A percentile compares a stretch with the other conserved stretches of the same genome.
These are phyloP conservation scores for Hybos culiciformis DNA, from an alignment of 2,888 invertebrate species.

Conservation along the genomic window DNA sequence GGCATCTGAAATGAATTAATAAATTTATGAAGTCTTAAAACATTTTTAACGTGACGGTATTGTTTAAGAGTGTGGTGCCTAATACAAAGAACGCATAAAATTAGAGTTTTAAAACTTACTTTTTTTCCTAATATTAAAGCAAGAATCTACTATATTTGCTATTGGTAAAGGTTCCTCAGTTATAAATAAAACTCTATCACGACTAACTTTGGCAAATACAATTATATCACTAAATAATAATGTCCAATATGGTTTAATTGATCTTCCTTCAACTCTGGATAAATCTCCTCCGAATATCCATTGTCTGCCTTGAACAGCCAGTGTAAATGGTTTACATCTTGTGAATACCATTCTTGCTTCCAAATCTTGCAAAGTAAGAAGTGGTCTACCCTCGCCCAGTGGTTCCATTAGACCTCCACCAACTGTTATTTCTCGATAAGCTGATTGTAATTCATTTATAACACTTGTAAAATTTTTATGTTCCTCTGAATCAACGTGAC, in stretches of 20 bases:
- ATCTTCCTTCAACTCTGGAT: conserved; percentile 67
- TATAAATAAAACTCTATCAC: conserved; percentile 74
- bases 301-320: conserved; percentile 70
- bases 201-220: conserved; percentile 71
- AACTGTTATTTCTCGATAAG: conserved; percentile 70
- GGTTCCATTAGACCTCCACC: conserved; percentile 78
- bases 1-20: conserved; percentile 43
- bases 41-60: background rate
- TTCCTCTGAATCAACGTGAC: conserved; percentile 35
- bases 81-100: background rate
- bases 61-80: background rate
- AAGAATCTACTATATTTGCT: conserved; percentile 64
- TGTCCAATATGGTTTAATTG: conserved; percentile 73
- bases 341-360: conserved; percentile 82
- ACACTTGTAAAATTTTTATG: conserved; percentile 33
- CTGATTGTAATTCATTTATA: conserved; percentile 41
- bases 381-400: conserved; percentile 65
- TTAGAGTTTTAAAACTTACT: conserved; percentile 37
- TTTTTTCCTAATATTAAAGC: conserved; percentile 75
- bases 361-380: conserved; percentile 69
- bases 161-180: conserved; percentile 75
- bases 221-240: conserved; percentile 71
- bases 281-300: conserved; percentile 84
- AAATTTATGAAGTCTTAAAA: background rate
- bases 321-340: conserved; percentile 76